Base-by-base conservation (phyloP, 2,797 vertebrate species). In the Cirrhinus mrigala region DNA sequence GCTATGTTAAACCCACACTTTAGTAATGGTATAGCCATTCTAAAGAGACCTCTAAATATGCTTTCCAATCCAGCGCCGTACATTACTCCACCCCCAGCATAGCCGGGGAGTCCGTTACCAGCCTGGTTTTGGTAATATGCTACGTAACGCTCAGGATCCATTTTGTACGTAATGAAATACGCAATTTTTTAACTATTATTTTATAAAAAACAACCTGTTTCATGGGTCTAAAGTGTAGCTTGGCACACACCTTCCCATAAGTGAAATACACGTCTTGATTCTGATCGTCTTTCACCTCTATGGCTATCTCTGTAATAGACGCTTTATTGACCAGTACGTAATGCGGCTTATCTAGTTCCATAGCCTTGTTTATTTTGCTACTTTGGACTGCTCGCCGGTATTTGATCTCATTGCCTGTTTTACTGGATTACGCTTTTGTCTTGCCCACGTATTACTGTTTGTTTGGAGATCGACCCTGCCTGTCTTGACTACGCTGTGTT, bases 1-100 rank as follows among this genome's bases (percentile, higher is more conserved):
- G 64, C 64, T 18, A 66, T 66, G 15, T 8, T 66, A 33, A 66
- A 66, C 0, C 27, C 64, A 1, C 29, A 2, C 15, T 33, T 33
- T 8, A 33, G 15, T 7, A 66, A 6, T 3, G 27, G 62, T 16
- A 66, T 33, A 1, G 27, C 15, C 14, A 66, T 66, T 33, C 27
- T 66, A 33, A 16, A 66, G 4, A 66, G 2, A 0, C 62, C 27
- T 1, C 15, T 3, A 29, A 18, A 66, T 1, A 66, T 1, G 0
- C 14, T 27, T 0, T 15, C 62, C 6, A 18, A 7, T 0, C 62
- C 62, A 0, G 15, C 2, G 0, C 27, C 29, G 16, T 33, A 20
- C 29, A 33, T 12, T n/a, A 60, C 9, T 0, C 56, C 29, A 0
- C 64, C 29, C 0, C 64, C 29, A 3, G 29, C 64, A 20, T 68